Percentiles rank a stretch among this genome's conserved stretches.
These are phyloP conservation scores for Hyphantria cunea DNA, from an alignment of 1,140 invertebrate genomes.

Conservation along the genomic window DNA sequence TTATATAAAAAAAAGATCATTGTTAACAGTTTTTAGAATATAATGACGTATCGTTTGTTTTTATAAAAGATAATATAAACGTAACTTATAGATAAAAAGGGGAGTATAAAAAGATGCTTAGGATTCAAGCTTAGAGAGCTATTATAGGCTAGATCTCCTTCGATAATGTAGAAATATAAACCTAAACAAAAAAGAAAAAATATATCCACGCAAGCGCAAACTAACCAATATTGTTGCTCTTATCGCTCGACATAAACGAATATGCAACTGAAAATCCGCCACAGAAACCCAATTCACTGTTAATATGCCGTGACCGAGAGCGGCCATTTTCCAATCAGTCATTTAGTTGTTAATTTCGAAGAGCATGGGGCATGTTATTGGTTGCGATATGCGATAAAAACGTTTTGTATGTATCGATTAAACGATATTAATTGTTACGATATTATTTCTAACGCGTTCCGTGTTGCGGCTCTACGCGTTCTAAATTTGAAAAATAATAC, in stretches of 20 bases:
- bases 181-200: slow-evolving; percentile 27
- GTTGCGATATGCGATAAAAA: slow-evolving; percentile 52
- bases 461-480: slow-evolving; percentile 17
- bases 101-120: too few relatives aligned
- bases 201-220: slow-evolving; percentile 16
- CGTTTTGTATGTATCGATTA: slow-evolving; percentile 55
- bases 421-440: slow-evolving; percentile 41
- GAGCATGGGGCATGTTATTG: slow-evolving; percentile 77
- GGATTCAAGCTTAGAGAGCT: too few relatives aligned
- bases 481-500: slow-evolving; percentile 18
- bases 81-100: too few relatives aligned
- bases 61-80: too few relatives aligned
- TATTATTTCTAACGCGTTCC: slow-evolving; percentile 27
- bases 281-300: slow-evolving; percentile 75
- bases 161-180: too few relatives aligned
- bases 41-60: too few relatives aligned
- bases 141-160: too few relatives aligned
- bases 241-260: slow-evolving; percentile 50
- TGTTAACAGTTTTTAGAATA: too few relatives aligned
- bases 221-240: slow-evolving; percentile 47
- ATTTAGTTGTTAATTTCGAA: slow-evolving; percentile 77
- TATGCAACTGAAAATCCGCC: slow-evolving; percentile 51
- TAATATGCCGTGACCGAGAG: slow-evolving; percentile 73
- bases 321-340: slow-evolving; percentile 69
- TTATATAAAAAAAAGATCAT: too few relatives aligned